Base-by-base conservation (phyloP, 1,140 invertebrate species). In the Agrilus planipennis region DNA sequence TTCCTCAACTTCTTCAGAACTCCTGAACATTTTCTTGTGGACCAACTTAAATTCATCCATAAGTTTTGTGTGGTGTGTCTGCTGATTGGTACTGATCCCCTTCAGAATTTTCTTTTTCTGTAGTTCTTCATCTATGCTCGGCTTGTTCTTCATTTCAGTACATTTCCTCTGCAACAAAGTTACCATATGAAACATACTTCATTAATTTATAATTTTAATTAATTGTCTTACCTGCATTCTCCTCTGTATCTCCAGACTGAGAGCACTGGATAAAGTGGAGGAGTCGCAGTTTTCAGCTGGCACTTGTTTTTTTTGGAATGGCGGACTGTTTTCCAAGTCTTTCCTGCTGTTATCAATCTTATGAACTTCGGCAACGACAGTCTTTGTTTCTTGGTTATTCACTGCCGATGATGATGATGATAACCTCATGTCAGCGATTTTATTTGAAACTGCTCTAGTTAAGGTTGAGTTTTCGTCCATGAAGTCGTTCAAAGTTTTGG, bases 21-120 rank as follows among this genome's bases (percentile, higher is more conserved):
- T 63, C 39, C 77, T 74, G 62, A 88, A 88, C 84, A 88, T 88
- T 66, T 80, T 82, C 45, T 76, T 72, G 61, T 88, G 84, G 1
- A 82, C 84, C 54, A 78, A 76, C 56, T 84, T 86, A 57, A 89
- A 88, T 65, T 89, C 86, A 62, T 87, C 79, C 81, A 89, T 89
- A 32, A 89, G 60, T 53, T 84, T 75, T 42, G 72, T 71, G 47
- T 81, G 77, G 47, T 45, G 76, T 55, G 70, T 64, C 43, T 73
- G 71, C 52, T 77, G 72, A n/a, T 75, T 73, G 35, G 69, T 63
- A 39, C 67, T 64, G 11, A 69, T 51, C 29, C 52, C 49, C 46
- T 56, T 61, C 10, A 64, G 40, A 7, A 63, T 50, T 42, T 65
- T 68, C 34, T 63, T 64, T 41, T 61, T 61, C 46, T 64, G 61